phyloP scores from a whole-genome alignment of 2,888 invertebrate species.

The Drosophila pseudotalamancana region DNA sequence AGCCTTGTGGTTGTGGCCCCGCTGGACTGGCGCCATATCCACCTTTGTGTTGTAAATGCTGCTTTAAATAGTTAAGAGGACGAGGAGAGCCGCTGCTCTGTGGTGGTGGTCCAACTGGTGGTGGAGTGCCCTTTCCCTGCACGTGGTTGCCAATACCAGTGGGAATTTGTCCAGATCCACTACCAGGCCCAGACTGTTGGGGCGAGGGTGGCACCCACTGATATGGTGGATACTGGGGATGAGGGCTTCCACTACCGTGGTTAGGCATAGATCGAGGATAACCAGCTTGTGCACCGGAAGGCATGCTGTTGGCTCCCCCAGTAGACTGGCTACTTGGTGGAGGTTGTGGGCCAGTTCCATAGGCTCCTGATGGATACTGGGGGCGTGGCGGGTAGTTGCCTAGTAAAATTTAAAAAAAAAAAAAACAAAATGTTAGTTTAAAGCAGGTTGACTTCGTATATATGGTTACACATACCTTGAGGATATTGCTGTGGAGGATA shows the following conservation, averaged over 20 bases:
- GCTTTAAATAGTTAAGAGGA: slow-evolving; percentile 88
- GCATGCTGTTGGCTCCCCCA: slow-evolving; percentile 82
- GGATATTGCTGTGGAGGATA: slow-evolving; percentile 87
- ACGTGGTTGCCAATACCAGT: slow-evolving; percentile 83
- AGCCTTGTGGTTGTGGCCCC: slow-evolving; percentile 86
- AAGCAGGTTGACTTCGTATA: too few relatives aligned
- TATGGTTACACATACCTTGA: slow-evolving; percentile 85
- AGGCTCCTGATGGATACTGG: slow-evolving; percentile 86
- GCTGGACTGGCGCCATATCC: slow-evolving; percentile 85
- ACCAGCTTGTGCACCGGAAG: slow-evolving; percentile 79
- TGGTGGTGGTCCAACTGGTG: slow-evolving; percentile 82
- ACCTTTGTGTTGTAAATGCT: slow-evolving; percentile 90
- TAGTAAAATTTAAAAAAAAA: slow-evolving; percentile 21
- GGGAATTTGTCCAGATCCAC: slow-evolving; percentile 61
- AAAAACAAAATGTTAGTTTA: background rate
- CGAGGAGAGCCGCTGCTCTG: slow-evolving; percentile 85
- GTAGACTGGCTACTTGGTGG: slow-evolving; percentile 85
- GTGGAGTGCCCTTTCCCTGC: slow-evolving; percentile 83
- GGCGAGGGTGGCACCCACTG: slow-evolving; percentile 84
- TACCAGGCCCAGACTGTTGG: slow-evolving; percentile 76
- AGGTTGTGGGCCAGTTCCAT: slow-evolving; percentile 85
- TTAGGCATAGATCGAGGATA: slow-evolving; percentile 86
- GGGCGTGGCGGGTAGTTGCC: slow-evolving; percentile 85
- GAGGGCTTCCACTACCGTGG: slow-evolving; percentile 85
- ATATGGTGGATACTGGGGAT: slow-evolving; percentile 84